Evolutionary conservation across 2,113 vertebrate genomes (phyloP).

Genomic region (Chrysochloris asiatica): DNA sequence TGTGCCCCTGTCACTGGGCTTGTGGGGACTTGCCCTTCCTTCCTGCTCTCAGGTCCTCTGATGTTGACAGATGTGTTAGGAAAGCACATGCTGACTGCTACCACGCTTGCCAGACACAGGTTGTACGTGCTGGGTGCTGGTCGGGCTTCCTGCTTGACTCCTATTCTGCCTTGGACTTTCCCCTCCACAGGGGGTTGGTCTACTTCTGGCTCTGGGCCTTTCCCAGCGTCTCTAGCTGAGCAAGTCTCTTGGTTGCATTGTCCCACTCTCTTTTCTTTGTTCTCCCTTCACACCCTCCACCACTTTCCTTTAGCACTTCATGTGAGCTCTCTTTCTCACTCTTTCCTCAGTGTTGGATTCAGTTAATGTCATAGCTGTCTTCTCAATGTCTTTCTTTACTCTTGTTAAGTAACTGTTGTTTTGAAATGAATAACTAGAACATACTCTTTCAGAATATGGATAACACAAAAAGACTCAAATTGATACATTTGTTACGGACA

Average conservation of each 20-base stretch:
- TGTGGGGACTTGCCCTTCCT: constrained; percentile 69
- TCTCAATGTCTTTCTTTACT: not conserved
- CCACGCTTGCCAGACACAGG: not conserved
- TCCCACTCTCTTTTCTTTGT: fast-evolving
- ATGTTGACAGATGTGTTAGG: constrained; percentile 50
- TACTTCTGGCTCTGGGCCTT: not conserved
- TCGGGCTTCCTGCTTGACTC: not conserved
- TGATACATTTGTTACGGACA: not conserved
- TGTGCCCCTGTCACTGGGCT: constrained; percentile 49
- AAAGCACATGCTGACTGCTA: constrained; percentile 32
- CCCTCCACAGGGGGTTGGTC: not conserved
- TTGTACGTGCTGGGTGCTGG: fast-evolving
- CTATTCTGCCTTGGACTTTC: not conserved
- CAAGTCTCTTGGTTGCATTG: not conserved
- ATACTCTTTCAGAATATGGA: not conserved
- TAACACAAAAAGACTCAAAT: not conserved
- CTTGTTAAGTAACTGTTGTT: not conserved
- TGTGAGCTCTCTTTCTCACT: not conserved
- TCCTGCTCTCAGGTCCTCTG: constrained; percentile 24
- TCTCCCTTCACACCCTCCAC: not conserved
- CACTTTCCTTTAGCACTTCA: not conserved
- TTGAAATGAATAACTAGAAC: constrained; percentile 10
- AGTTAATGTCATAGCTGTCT: not conserved
- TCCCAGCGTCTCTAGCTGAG: not conserved
- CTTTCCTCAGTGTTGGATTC: not conserved